Percentiles rank a stretch among this genome's conserved stretches.
phyloP scores from a whole-genome alignment of 2,888 invertebrate species.

The Meghimatium bilineatum region DNA sequence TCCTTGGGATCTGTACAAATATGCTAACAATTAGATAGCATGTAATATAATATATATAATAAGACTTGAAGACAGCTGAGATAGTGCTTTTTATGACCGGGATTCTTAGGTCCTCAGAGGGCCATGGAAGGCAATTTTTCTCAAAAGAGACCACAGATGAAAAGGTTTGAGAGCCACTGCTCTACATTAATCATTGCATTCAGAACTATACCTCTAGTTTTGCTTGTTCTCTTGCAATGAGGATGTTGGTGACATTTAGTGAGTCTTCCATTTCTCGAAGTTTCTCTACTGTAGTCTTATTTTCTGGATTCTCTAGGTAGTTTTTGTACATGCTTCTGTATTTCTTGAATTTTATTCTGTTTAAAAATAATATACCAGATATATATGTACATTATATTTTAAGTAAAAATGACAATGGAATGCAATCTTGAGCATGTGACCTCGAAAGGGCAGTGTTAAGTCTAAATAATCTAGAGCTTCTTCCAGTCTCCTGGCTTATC shows the following conservation, averaged over 20 bases:
- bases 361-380: background rate
- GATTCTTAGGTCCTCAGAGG: no score
- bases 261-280: conserved; percentile 86
- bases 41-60: no score
- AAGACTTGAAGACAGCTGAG: no score
- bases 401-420: background rate
- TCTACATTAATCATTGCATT: no score
- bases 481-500: no score
- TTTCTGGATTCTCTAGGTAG: conserved; percentile 84
- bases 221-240: conserved; percentile 88
- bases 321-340: conserved; percentile 86
- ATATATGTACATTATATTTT: background rate
- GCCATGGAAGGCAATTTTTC: no score
- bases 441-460: background rate
- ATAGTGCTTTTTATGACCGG: no score
- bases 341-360: conserved; percentile 82
- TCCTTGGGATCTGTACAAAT: no score
- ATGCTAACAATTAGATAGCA: no score
- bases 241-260: conserved; percentile 85
- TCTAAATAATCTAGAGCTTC: no score
- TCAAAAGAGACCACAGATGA: no score
- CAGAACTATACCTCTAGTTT: conserved; percentile 82
- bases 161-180: no score
- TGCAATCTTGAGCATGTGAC: background rate
- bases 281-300: conserved; percentile 85